Conservation (phyloP, 2,888 invertebrate genomes). For the Calameuta idolon region DNA sequence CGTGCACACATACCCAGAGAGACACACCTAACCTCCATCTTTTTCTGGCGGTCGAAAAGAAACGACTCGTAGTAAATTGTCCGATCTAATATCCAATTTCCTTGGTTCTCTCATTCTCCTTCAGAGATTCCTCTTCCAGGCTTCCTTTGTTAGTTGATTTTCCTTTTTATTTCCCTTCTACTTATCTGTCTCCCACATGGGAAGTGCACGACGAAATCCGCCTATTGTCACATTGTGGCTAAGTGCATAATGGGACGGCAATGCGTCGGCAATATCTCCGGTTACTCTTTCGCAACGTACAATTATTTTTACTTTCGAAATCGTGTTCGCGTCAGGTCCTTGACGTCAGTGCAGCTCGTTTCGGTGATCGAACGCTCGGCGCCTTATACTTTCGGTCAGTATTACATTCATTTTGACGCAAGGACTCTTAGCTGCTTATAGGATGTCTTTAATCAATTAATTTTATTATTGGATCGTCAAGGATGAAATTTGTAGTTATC, state of each 20-base stretch:
- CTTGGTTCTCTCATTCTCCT: neutral
- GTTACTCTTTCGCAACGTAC: slow-evolving; percentile 13
- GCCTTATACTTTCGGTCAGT: neutral
- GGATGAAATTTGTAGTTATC: no score
- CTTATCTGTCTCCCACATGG: neutral
- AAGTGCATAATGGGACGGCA: slow-evolving; percentile 27
- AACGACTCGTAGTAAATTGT: no score
- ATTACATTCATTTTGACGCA: neutral
- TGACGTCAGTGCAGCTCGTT: neutral
- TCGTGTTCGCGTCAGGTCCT: slow-evolving; percentile 18
- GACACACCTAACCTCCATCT: no score
- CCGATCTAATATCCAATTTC: no score
- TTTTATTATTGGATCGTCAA: neutral
- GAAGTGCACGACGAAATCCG: neutral
- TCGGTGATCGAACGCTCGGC: neutral
- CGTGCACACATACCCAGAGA: no score
- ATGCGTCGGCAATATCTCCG: slow-evolving; percentile 9
- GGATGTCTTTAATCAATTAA: neutral
- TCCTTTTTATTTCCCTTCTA: neutral
- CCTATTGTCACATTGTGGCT: slow-evolving; percentile 35
- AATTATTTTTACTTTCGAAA: slow-evolving; percentile 27
- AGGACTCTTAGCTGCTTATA: no score
- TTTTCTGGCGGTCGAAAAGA: no score
- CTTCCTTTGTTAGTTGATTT: neutral
- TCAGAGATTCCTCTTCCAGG: neutral